Base-by-base conservation (phyloP, 1,140 invertebrate genomes). In the Atta cephalotes region DNA sequence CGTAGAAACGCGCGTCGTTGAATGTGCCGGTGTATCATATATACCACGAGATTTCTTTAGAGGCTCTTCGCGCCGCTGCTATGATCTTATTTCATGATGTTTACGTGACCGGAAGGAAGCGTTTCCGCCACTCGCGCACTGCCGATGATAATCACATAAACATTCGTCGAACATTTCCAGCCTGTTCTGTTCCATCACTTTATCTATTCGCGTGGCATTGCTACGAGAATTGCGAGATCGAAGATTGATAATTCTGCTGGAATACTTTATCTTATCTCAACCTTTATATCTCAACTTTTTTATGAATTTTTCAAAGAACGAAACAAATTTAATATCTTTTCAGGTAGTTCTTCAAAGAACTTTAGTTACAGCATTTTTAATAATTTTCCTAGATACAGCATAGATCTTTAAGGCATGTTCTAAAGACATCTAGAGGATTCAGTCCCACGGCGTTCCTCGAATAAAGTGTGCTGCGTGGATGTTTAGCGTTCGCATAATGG, bases 21-120 rank as follows among this genome's bases (percentile, higher is more conserved):
- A 39, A 82, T 68, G 68, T 82, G 56, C 53, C 56, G 18, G 16
- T 16, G 28, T 60, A n/a, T 45, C 9, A 14, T 39, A 39, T 7
- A 9, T 7, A 39, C 53, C 53, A 56, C 56, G 12, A 18, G 18
- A 12, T 84, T 49, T 76, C 25, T 76, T 39, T 39, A 56, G 49
- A 39, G 39, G 25, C 25, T 39, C 53, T 49, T 72, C 66, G 79
- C 53, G 53, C 21, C 78, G 53, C 49, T 39, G 58, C 18, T n/a
- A 60, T 6, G 39, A 51, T 84, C 39, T 84, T 49, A 62, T 51
- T 74, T 74, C 68, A 70, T 35, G 56, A 82, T 16, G n/a, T 84
- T 76, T 84, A 84, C 70, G 80, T 76, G 80, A 84, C 70, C 80
- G 80, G 70, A 76, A 63, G 56, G 14, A 76, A 76, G 45, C 68